These are phyloP conservation scores for Bicyclus anynana DNA, from an alignment of 1,140 invertebrate genomes.

Conservation along the genomic window DNA sequence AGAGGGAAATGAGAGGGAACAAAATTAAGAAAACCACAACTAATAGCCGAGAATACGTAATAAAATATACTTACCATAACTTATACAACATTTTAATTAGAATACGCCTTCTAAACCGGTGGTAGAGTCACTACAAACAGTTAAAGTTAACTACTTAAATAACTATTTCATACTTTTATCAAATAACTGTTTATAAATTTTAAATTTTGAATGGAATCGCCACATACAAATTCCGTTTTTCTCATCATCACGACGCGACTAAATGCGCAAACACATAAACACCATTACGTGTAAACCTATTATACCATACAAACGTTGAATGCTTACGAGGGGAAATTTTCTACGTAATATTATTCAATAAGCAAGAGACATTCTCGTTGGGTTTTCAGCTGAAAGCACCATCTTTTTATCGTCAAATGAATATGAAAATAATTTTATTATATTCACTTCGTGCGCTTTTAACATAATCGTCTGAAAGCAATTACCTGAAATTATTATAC, in stretches of 20 bases:
- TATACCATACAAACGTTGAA: constrained; percentile 16
- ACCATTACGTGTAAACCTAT: constrained; percentile 15
- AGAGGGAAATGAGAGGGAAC: no score
- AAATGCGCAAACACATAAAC: constrained; percentile 9
- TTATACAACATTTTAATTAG: no score
- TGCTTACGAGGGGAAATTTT: constrained; percentile 5
- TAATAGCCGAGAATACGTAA: no score
- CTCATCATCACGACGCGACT: background rate
- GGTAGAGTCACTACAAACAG: no score
- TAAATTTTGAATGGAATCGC: no score
- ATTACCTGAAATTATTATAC: background rate
- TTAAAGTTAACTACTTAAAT: no score
- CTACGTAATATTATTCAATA: constrained; percentile 15
- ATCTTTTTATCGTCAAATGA: constrained; percentile 11
- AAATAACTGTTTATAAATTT: no score
- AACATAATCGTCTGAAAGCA: constrained; percentile 1
- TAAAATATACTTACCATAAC: no score
- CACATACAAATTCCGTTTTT: background rate
- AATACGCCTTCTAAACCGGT: no score
- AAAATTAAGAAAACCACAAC: no score
- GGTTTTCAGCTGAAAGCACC: constrained; percentile 5
- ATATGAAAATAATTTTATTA: constrained; percentile 10
- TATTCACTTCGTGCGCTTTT: background rate
- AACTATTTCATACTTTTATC: no score
- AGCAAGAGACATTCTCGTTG: constrained; percentile 3